Evolutionary conservation across 1,140 invertebrate species (phyloP), one percentile per base, ranked within the genome.

Genomic region (Macrocentrus cingulum): DNA sequence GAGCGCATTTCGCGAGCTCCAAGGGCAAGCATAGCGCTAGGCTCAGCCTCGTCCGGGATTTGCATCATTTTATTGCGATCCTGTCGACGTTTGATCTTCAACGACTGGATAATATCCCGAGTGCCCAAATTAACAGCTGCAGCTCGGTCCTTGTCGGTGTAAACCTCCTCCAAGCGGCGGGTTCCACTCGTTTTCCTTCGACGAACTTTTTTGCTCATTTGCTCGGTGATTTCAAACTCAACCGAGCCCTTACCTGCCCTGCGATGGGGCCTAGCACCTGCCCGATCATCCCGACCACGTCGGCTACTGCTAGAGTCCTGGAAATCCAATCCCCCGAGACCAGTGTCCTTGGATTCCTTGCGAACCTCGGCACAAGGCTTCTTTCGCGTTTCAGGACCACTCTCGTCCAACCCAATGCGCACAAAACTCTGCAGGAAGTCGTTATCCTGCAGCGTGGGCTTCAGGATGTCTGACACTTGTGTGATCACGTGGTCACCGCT

Each of bases 61-160:
- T 88, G 84, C 25, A 92, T 68, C 0, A 84, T 84, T 56, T 82
- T 85, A 58, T 85, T 90, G 15, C 90, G 82, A 67, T 94, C 91
- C 58, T 90, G 86, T 51, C 87, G 85, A 52, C 88, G 83, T 66
- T 94, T 94, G 56, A 90, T 83, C 67, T 86, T 90, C 46, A 94
- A 76, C 18, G 89, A 91, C 58, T 89, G 87, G 66, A 94, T 94
- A 29, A 94, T 94, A 69, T 95, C 91, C 42, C 86, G 80, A 58
- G 81, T 87, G 0, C 90, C 91, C 82, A 93, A 84, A 63, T 91
- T 91, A 3, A 94, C 91, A 1, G 92, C 91, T 0, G 92, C 92
- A 0, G 92, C 92, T 7, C 92, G 77, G 71, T 94, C 92, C 68
- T 94, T 95, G 72, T 95, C 92, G 7, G 91, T 94, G 69, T 94